Evolutionary conservation across 2,888 invertebrate genomes (phyloP), one percentile per base, ranked within the genome.

Genomic region (Ypsolopha scabrella): DNA sequence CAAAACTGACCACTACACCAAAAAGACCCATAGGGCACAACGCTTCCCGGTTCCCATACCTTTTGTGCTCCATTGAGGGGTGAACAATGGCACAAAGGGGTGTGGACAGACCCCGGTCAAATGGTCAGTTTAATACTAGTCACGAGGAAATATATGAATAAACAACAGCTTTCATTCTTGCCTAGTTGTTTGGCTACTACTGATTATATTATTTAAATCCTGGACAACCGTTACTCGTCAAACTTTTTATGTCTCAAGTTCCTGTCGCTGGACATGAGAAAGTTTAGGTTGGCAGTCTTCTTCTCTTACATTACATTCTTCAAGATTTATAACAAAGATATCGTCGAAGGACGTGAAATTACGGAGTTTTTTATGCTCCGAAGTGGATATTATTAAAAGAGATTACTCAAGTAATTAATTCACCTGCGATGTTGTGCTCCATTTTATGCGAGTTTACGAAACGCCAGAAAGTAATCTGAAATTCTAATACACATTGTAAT

Each of bases 41-140:
- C 67, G 80, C 79, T 83, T 81, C 81, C 85, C 81, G 76, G 75
- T 85, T 85, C 83, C 83, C 83, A 82, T 65, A 65, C 53, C 60
- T 72, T 70, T 80, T 80, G 77, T 80, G 57, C 64, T 55, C 53
- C 68, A 61, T 67, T 77, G 75, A 83, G 79, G 76, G 77, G 75
- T 72, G 68, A 62, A 82, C 82, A 83, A 83, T 71, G 62, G 53
- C 67, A 83, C 78, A 86, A 86, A 79, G 65, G 80, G 80, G 85
- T 85, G 85, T 75, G 76, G 85, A 86, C 83, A 83, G 80, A 24
- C 78, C 76, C 82, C 80, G 83, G 83, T 80, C 85, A 85, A 83
- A 85, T 85, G 85, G 78, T 78, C 80, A 80, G 65, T 65, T 66
- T 67, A 75, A 79, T 78, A 75, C 75, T 72, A 70, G 70, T 70